These are phyloP conservation scores for Timema cristinae DNA, from an alignment of 2,888 invertebrate species.

Conservation along the genomic window DNA sequence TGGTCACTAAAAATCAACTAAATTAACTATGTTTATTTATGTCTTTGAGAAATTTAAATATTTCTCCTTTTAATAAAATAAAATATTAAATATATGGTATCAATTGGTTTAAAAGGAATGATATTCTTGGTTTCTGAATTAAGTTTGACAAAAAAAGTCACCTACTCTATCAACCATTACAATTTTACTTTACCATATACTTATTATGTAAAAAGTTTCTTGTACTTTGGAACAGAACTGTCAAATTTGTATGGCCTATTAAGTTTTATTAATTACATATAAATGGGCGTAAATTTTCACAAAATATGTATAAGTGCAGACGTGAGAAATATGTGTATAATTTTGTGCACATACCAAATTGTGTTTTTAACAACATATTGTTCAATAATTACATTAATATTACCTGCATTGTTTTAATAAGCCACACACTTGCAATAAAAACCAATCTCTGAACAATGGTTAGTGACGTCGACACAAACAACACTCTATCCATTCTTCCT, in stretches of 20 bases:
- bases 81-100: not conserved
- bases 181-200: too few relatives aligned
- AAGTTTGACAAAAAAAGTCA: too few relatives aligned
- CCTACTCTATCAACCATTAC: too few relatives aligned
- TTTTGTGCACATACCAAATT: slow-evolving; percentile 17
- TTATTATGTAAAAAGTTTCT: not conserved
- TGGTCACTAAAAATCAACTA: too few relatives aligned
- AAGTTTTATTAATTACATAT: slow-evolving; percentile 4
- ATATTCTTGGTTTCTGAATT: too few relatives aligned
- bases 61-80: slow-evolving; percentile 14
- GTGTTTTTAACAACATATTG: slow-evolving; percentile 16
- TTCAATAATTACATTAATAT: slow-evolving; percentile 14
- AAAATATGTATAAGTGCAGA: not conserved
- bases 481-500: slow-evolving; percentile 15
- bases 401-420: slow-evolving; percentile 20
- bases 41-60: not conserved
- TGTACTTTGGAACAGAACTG: slow-evolving; percentile 15
- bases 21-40: too few relatives aligned
- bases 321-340: slow-evolving; percentile 13
- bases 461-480: slow-evolving; percentile 22
- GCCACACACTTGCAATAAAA: slow-evolving; percentile 27
- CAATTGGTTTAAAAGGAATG: not conserved
- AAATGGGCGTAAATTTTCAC: not conserved
- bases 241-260: slow-evolving; percentile 24
- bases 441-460: slow-evolving; percentile 27